Percentiles rank a stretch among this genome's conserved stretches.
phyloP scores from a whole-genome alignment of 2,797 vertebrate species.

The Poeciliopsis turneri region DNA sequence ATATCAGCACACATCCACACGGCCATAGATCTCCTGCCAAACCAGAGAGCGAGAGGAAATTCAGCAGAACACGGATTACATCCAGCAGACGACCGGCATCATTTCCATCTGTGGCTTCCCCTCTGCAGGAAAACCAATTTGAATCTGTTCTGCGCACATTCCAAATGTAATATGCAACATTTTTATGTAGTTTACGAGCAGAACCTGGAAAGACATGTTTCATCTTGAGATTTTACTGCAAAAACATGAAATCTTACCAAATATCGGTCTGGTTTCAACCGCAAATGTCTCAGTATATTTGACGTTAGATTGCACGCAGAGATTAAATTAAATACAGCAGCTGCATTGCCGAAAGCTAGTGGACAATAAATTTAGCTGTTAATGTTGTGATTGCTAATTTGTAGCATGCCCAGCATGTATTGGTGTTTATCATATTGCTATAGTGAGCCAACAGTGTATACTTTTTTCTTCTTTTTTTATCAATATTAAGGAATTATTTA shows the following conservation, averaged over 20 bases:
- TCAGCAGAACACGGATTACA: slow-evolving; percentile 59
- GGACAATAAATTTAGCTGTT: no score
- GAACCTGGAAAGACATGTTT: slow-evolving; percentile 28
- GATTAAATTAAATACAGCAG: no score
- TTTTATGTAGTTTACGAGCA: slow-evolving; percentile 24
- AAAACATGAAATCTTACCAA: no score
- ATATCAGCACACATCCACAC: slow-evolving; percentile 84
- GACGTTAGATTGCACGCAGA: no score
- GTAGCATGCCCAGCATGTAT: no score
- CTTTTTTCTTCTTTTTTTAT: no score
- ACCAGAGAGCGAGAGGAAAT: slow-evolving; percentile 55
- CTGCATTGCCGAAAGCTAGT: background rate
- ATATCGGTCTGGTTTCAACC: no score
- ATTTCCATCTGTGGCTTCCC: slow-evolving; percentile 47
- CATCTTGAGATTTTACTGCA: background rate
- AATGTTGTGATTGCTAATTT: no score
- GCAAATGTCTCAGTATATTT: no score
- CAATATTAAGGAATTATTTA: no score
- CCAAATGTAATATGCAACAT: slow-evolving; percentile 30
- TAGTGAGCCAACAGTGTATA: background rate
- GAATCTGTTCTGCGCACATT: slow-evolving; percentile 36
- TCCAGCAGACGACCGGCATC: slow-evolving; percentile 58
- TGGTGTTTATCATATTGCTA: no score
- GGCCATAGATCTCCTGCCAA: slow-evolving; percentile 77
- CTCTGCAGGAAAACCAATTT: slow-evolving; percentile 30